phyloP scores from a whole-genome alignment of 2,888 invertebrate species.

The Mechanitis messenoides region DNA sequence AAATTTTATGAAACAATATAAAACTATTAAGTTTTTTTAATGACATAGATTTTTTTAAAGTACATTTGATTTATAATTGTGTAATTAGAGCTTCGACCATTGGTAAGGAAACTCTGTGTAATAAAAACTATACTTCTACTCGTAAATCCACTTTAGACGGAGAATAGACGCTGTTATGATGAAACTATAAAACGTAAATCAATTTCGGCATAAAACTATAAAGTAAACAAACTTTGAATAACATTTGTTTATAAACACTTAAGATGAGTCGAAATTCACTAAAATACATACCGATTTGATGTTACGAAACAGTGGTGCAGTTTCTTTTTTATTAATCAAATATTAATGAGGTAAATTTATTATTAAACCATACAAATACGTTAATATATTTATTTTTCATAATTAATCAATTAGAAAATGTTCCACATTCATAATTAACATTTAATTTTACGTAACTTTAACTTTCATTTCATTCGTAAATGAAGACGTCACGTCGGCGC shows the following conservation, averaged over 20 bases:
- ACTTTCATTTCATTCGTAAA: constrained; percentile 34
- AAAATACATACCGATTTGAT: neutral
- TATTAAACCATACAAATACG: no score
- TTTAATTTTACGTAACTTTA: constrained; percentile 25
- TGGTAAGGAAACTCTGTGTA: no score
- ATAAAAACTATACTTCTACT: neutral
- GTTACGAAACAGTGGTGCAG: neutral
- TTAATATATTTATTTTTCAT: no score
- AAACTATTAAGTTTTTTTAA: no score
- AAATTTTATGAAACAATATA: no score
- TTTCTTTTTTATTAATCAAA: neutral
- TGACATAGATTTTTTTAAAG: no score
- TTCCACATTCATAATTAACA: no score
- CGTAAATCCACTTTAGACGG: neutral
- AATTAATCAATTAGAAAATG: no score
- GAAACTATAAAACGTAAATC: constrained; percentile 14
- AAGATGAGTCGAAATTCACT: constrained; percentile 12
- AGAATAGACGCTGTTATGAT: constrained; percentile 1
- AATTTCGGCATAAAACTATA: constrained; percentile 21
- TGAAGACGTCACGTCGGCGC: constrained; percentile 32
- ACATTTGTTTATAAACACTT: constrained; percentile 21
- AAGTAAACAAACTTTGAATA: constrained; percentile 22
- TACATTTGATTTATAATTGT: no score
- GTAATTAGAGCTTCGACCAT: no score
- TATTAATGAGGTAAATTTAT: no score